phyloP scores from a whole-genome alignment of 2,113 vertebrate genomes.

The Ictalurus furcatus region DNA sequence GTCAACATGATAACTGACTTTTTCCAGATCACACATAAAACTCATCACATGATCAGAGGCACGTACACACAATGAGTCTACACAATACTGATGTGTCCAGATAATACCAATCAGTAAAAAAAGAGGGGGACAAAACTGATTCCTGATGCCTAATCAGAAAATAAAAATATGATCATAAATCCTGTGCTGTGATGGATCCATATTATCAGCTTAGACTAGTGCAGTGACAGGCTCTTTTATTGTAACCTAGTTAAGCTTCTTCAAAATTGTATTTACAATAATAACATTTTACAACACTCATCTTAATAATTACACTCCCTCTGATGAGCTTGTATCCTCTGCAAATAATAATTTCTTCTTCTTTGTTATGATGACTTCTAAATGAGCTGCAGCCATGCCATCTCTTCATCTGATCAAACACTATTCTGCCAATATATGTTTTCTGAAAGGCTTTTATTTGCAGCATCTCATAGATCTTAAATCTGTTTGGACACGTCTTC shows the following conservation, averaged over 20 bases:
- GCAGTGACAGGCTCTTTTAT: background rate
- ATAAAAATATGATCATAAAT: slow-evolving; percentile 20
- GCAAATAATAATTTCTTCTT: slow-evolving; percentile 19
- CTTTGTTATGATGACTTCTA: slow-evolving; percentile 16
- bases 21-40: background rate
- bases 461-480: background rate
- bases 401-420: background rate
- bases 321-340: slow-evolving; percentile 15
- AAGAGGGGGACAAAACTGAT: background rate
- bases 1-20: background rate
- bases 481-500: background rate
- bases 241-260: background rate
- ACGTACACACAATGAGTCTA: background rate
- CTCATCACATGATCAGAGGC: background rate
- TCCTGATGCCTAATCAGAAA: background rate
- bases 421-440: slow-evolving; percentile 49
- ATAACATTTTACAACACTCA: background rate
- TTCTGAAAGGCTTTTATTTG: background rate
- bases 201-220: background rate
- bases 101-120: slow-evolving; percentile 3
- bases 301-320: background rate
- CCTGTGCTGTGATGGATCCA: background rate
- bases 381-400: slow-evolving; percentile 18
- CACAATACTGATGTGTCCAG: background rate
- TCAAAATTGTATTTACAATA: slow-evolving; percentile 22